Evolutionary conservation across 2,113 vertebrate species (phyloP).

Genomic region (Tupaia tana): DNA sequence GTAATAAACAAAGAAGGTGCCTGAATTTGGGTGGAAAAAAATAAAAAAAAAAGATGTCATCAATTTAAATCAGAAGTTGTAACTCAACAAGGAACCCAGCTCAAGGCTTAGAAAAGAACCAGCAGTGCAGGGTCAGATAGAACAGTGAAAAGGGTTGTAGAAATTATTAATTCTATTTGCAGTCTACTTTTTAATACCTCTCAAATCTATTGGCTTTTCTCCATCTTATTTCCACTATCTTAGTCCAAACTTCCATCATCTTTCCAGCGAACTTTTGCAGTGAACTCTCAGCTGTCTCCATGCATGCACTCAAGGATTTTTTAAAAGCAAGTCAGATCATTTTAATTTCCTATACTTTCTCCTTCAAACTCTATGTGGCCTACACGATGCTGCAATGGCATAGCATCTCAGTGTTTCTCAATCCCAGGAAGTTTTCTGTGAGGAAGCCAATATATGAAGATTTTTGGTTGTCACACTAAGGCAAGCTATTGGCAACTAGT

Average conservation of each 20-base stretch:
- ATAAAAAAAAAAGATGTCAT: not conserved
- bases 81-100: not conserved
- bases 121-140: not conserved
- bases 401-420: not conserved
- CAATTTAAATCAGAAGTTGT: not conserved
- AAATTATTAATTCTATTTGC: not conserved
- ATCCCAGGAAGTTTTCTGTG: not conserved
- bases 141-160: not conserved
- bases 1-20: not conserved
- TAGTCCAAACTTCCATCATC: not conserved
- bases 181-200: not conserved
- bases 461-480: not conserved
- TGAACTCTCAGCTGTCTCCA: not conserved
- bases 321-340: not conserved
- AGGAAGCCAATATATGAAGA: too few relatives aligned
- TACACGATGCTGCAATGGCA: not conserved
- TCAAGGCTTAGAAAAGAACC: not conserved
- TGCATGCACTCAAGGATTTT: not conserved
- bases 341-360: not conserved
- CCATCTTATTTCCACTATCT: rapidly evolving
- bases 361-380: not conserved
- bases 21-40: not conserved
- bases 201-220: not conserved
- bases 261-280: not conserved
- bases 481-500: not conserved